Percentiles rank a stretch among this genome's conserved stretches.
Conservation (phyloP, 2,797 vertebrate genomes). For the Poeciliopsis presidionis region DNA sequence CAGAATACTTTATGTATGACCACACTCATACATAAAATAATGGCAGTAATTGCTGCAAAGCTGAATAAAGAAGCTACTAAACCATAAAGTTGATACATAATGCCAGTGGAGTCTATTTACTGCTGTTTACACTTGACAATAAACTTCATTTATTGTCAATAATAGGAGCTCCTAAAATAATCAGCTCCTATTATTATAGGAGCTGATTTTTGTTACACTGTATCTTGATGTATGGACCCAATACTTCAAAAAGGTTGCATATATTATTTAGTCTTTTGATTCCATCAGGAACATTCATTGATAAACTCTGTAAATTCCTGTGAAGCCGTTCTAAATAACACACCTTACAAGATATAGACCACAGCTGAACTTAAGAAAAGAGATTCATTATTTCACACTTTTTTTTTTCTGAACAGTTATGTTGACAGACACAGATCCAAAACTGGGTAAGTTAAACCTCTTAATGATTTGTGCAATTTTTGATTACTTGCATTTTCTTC, state of each 20-base stretch:
- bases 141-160: too few species aligned
- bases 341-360: background rate
- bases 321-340: background rate
- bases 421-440: rapidly evolving
- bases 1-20: too few species aligned
- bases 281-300: background rate
- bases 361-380: background rate
- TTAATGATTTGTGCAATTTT: background rate
- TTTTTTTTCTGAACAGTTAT: slow-evolving; percentile 42
- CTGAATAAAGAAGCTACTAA: background rate
- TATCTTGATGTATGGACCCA: background rate
- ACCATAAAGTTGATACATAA: background rate
- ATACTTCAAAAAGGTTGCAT: background rate
- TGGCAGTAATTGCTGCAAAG: background rate
- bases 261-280: background rate
- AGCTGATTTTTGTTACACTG: background rate
- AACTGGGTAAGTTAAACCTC: slow-evolving; percentile 44
- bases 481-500: background rate
- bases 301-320: background rate
- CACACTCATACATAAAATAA: background rate
- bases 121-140: background rate
- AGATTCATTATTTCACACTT: background rate
- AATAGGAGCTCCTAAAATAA: too few species aligned
- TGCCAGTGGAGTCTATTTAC: background rate
- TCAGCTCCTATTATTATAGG: background rate